These are phyloP conservation scores for Ciconia maguari DNA, from an alignment of 2,113 vertebrate species.

Conservation along the genomic window DNA sequence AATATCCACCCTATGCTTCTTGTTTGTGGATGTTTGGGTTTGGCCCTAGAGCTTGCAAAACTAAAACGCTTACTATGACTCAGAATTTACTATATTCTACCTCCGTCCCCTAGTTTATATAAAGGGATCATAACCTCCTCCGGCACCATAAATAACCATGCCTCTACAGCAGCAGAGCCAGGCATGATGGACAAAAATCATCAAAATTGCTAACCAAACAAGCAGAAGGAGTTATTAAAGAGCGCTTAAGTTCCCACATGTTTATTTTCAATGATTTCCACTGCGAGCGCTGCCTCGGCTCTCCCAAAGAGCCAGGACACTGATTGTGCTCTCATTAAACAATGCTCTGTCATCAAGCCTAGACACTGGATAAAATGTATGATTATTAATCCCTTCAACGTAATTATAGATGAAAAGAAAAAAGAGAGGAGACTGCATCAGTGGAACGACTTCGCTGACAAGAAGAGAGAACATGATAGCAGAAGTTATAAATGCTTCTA, in stretches of 20 bases:
- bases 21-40: background rate
- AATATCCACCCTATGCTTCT: background rate
- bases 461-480: background rate
- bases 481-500: background rate
- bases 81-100: background rate
- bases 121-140: slow-evolving; percentile 17
- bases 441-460: background rate
- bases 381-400: background rate
- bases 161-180: background rate
- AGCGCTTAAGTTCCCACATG: slow-evolving; percentile 15
- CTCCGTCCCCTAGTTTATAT: slow-evolving; percentile 2
- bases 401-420: slow-evolving; percentile 7
- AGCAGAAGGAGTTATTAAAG: slow-evolving; percentile 58
- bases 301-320: slow-evolving; percentile 17
- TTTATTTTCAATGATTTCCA: slow-evolving; percentile 53
- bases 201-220: slow-evolving; percentile 51
- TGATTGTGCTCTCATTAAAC: slow-evolving; percentile 10
- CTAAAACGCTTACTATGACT: background rate
- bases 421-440: background rate
- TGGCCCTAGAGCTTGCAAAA: background rate
- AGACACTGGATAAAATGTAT: background rate
- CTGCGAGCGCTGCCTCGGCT: background rate
- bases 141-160: slow-evolving; percentile 20
- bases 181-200: background rate
- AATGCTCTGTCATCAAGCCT: background rate